These are phyloP conservation scores for Ceratothoa steindachneri DNA, from an alignment of 2,888 invertebrate genomes.

Conservation along the genomic window DNA sequence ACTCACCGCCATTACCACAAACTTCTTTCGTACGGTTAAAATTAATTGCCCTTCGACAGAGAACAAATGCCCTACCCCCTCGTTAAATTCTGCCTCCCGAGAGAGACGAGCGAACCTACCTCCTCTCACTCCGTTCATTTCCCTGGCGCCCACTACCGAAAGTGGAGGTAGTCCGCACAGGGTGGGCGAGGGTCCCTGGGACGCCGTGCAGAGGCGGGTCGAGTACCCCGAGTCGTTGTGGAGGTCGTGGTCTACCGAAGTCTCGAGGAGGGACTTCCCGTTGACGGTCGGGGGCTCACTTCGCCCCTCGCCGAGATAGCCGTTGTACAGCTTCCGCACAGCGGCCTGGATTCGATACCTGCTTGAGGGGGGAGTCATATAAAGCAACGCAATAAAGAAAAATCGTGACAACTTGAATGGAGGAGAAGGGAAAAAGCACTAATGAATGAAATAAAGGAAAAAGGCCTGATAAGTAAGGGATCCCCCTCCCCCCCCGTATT, in stretches of 20 bases:
- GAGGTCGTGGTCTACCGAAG: slow-evolving; percentile 49
- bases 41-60: no score
- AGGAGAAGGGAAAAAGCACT: no score
- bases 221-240: slow-evolving; percentile 83
- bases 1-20: no score
- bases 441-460: no score
- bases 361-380: background rate
- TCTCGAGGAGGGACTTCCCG: slow-evolving; percentile 20
- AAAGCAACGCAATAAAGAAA: no score
- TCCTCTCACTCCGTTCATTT: background rate
- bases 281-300: slow-evolving; percentile 10
- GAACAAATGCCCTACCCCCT: no score
- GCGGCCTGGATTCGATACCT: slow-evolving; percentile 43
- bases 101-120: no score
- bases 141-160: background rate
- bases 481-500: no score
- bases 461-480: no score
- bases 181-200: slow-evolving; percentile 61
- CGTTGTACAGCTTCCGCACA: slow-evolving; percentile 39
- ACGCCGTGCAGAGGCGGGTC: slow-evolving; percentile 73
- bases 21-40: no score
- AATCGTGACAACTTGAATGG: no score
- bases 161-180: slow-evolving; percentile 35
- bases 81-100: no score
- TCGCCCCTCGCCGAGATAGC: slow-evolving; percentile 30